These are phyloP conservation scores for Decapterus maruadsi DNA, from an alignment of 2,797 vertebrate species.

Conservation along the genomic window DNA sequence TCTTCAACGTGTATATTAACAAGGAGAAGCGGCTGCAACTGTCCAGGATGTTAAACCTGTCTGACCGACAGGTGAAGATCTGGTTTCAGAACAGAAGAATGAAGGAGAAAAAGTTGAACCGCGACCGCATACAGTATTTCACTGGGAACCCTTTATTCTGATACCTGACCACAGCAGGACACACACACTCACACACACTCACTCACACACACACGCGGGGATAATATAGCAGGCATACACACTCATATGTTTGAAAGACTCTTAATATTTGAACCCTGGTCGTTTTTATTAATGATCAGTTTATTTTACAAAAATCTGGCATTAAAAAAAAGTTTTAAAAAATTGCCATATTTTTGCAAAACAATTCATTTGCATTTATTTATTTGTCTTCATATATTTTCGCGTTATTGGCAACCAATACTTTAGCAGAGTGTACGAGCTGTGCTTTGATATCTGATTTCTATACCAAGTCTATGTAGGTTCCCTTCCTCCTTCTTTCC, in stretches of 20 bases:
- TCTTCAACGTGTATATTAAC: slow-evolving; percentile 99
- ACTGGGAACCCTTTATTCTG: slow-evolving; percentile 98
- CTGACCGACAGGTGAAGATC: slow-evolving; percentile 99
- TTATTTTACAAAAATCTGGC: slow-evolving; percentile 28
- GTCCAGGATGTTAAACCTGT: slow-evolving; percentile 97
- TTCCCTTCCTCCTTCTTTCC: slow-evolving; percentile 11
- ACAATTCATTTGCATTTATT: slow-evolving; percentile 71
- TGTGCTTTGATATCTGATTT: slow-evolving; percentile 68
- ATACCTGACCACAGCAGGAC: slow-evolving; percentile 54
- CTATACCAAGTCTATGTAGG: slow-evolving; percentile 57
- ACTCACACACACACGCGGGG: slow-evolving; percentile 8
- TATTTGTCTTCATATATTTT: slow-evolving; percentile 62
- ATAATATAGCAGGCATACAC: slow-evolving; percentile 14
- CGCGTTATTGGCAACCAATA: slow-evolving; percentile 59
- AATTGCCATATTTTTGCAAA: slow-evolving; percentile 39
- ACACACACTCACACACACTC: slow-evolving; percentile 10
- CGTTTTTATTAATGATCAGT: not conserved
- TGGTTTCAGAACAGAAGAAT: slow-evolving; percentile 99
- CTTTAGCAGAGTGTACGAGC: slow-evolving; percentile 39
- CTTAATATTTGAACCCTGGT: slow-evolving; percentile 16
- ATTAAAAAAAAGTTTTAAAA: slow-evolving; percentile 31
- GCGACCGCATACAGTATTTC: slow-evolving; percentile 98
- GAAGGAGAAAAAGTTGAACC: slow-evolving; percentile 99
- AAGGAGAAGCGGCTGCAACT: slow-evolving; percentile 98
- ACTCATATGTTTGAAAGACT: slow-evolving; percentile 40